phyloP scores from a whole-genome alignment of 2,797 vertebrate genomes.

The Peromyscus eremicus region DNA sequence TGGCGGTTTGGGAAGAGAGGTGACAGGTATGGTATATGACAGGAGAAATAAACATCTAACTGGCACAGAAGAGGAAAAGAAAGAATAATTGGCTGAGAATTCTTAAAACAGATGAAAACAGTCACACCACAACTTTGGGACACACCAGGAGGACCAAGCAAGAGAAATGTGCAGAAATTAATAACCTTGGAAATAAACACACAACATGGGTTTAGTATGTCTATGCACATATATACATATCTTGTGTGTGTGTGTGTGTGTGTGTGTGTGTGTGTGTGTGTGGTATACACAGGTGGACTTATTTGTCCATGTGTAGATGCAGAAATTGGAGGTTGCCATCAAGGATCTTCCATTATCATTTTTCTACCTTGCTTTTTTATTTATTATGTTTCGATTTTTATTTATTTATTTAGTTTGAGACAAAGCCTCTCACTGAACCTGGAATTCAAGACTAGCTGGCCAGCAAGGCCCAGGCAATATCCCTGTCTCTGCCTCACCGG shows the following conservation, averaged over 20 bases:
- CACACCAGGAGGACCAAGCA: background rate
- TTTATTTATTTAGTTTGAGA: background rate
- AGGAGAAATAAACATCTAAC: background rate
- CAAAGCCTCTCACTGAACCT: background rate
- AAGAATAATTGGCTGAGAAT: background rate
- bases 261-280: too few relatives aligned
- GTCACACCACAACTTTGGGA: background rate
- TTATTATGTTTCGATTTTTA: background rate
- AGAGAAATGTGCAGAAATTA: background rate
- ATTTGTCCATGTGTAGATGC: background rate
- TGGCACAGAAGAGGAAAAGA: background rate
- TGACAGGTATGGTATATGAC: background rate
- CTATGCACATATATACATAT: too few relatives aligned
- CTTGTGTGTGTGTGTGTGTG: too few relatives aligned
- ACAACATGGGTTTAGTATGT: background rate
- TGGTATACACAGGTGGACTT: background rate
- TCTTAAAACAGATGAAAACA: background rate
- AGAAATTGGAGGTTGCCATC: background rate
- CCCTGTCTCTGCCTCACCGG: background rate
- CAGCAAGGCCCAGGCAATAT: background rate
- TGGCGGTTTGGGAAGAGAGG: background rate
- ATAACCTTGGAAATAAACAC: background rate
- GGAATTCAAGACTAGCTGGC: too few relatives aligned
- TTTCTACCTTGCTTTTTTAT: background rate
- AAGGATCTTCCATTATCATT: background rate